Percentiles rank a stretch among this genome's conserved stretches.
phyloP scores from a whole-genome alignment of 1,140 invertebrate genomes.

The Listronotus bonariensis region DNA sequence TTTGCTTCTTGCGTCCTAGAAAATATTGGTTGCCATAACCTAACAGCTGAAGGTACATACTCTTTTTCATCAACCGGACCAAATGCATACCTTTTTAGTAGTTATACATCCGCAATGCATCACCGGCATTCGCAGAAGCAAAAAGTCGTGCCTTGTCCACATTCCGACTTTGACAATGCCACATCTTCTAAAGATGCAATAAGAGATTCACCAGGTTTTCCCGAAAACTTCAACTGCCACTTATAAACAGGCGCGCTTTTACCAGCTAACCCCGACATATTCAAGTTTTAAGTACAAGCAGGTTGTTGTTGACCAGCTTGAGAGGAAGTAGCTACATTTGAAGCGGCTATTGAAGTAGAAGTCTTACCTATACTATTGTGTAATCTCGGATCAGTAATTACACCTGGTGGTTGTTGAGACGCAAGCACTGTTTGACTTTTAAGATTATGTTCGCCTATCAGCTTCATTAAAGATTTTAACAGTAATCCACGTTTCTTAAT shows the following conservation, averaged over 20 bases:
- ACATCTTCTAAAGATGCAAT: conserved; percentile 3
- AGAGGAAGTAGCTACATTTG: background rate
- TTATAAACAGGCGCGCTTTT: conserved; percentile 13
- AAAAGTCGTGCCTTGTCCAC: conserved; percentile 5
- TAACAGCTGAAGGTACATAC: background rate
- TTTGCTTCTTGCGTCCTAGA: background rate
- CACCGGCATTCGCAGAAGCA: background rate
- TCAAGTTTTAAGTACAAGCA: background rate
- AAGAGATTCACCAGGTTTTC: background rate
- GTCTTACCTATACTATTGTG: too few relatives aligned
- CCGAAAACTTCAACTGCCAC: conserved; percentile 1
- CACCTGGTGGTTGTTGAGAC: too few relatives aligned
- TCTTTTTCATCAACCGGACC: background rate
- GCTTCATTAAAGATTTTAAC: too few relatives aligned
- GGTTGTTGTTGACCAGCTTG: background rate
- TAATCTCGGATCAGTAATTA: too few relatives aligned
- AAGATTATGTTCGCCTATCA: too few relatives aligned
- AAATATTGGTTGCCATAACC: background rate
- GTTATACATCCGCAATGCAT: background rate
- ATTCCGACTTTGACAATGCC: background rate
- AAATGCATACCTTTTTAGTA: background rate
- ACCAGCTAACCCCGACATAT: conserved; percentile 6
- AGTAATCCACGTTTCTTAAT: too few relatives aligned
- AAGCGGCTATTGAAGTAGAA: too few relatives aligned
- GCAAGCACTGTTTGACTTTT: too few relatives aligned